A percentile compares a stretch with the other conserved stretches of the same genome.
These are phyloP conservation scores for Phalangium opilio DNA, from an alignment of 2,888 invertebrate genomes.

Conservation along the genomic window DNA sequence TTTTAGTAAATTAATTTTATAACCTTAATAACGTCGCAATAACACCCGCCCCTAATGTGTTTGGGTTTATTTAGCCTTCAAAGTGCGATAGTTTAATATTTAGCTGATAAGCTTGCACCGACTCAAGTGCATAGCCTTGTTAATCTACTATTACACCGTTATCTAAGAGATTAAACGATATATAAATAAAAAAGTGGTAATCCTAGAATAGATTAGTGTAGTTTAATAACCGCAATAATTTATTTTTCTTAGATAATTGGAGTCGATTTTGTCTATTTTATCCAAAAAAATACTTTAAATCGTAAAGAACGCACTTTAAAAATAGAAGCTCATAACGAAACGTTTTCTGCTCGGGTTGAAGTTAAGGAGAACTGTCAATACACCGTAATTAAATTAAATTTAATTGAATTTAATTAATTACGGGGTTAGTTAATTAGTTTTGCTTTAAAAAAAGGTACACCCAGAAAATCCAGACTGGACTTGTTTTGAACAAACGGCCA, in stretches of 20 bases:
- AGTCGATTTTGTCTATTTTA: constrained; percentile 76
- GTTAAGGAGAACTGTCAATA: constrained; percentile 78
- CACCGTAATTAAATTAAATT: constrained; percentile 47
- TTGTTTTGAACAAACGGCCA: constrained; percentile 84
- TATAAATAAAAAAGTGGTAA: too few species aligned
- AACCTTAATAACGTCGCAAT: too few species aligned
- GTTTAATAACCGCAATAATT: neutral
- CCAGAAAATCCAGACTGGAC: constrained; percentile 89
- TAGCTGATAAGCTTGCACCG: too few species aligned
- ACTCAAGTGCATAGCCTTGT: too few species aligned
- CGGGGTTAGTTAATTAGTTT: neutral
- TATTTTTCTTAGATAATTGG: constrained; percentile 55
- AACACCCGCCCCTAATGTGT: too few species aligned
- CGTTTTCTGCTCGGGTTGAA: constrained; percentile 63
- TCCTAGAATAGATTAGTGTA: neutral
- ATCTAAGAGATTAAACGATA: too few species aligned
- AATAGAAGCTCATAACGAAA: constrained; percentile 85
- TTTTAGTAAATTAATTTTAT: too few species aligned
- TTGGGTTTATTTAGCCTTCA: too few species aligned
- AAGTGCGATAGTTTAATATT: too few species aligned
- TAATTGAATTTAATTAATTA: neutral
- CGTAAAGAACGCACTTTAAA: constrained; percentile 56
- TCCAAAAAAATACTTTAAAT: constrained; percentile 76
- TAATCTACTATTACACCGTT: too few species aligned
- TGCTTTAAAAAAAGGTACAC: constrained; percentile 48